Evolutionary conservation across 2,888 invertebrate genomes (phyloP).

Genomic region (Rhogogaster chlorosoma): DNA sequence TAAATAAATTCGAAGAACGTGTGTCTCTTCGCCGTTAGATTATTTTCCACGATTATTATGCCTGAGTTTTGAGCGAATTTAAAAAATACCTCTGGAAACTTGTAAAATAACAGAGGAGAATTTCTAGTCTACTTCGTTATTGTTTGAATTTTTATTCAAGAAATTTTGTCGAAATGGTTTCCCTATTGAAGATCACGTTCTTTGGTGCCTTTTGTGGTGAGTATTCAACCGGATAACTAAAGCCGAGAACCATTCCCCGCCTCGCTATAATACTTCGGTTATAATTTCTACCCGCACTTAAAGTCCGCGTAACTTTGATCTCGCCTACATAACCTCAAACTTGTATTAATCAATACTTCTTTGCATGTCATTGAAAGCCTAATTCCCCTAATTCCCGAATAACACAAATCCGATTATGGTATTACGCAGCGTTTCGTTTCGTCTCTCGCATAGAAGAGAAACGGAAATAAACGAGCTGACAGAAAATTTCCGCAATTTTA

Average conservation of each 20-base stretch:
- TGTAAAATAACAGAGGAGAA: not conserved
- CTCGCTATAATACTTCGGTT: not conserved
- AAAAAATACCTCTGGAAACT: not conserved
- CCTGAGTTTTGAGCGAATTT: not conserved
- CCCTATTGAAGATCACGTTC: slow-evolving; percentile 66
- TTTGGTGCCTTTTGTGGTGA: slow-evolving; percentile 70
- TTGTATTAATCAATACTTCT: slow-evolving; percentile 58
- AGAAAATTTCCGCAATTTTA: not conserved
- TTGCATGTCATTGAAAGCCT: slow-evolving; percentile 56
- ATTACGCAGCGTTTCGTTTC: slow-evolving; percentile 7
- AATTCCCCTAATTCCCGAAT: slow-evolving; percentile 58
- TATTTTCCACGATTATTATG: not conserved
- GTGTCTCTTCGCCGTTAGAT: not conserved
- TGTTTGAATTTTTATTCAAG: not conserved
- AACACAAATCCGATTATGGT: slow-evolving; percentile 17
- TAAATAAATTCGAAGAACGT: not conserved
- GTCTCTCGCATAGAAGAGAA: not conserved
- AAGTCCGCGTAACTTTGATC: not conserved
- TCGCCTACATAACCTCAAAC: slow-evolving; percentile 58
- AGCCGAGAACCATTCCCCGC: not conserved
- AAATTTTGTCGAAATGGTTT: slow-evolving; percentile 66
- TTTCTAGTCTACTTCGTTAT: not conserved
- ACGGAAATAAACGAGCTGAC: not conserved
- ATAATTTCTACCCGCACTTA: not conserved
- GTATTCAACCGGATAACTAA: slow-evolving; percentile 49